phyloP scores from a whole-genome alignment of 2,113 vertebrate genomes.

The Chionodraco myersi region DNA sequence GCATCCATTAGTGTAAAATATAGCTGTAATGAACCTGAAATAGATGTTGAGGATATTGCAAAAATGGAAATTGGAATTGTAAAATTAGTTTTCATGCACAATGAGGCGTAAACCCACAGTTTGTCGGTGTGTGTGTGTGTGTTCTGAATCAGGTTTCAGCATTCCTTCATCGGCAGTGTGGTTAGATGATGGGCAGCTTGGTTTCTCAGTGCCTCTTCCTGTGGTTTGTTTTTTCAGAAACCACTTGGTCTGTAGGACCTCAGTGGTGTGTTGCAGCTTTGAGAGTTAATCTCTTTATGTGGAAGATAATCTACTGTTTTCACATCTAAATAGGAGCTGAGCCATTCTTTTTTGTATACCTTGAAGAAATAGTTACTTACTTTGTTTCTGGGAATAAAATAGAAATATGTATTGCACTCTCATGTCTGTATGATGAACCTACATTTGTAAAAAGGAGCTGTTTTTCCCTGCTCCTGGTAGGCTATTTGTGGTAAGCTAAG shows the following conservation, averaged over 20 bases:
- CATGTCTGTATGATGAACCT: too few relatives aligned
- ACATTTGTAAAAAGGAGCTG: too few relatives aligned
- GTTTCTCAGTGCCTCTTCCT: slow-evolving; percentile 43
- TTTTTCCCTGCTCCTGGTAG: too few relatives aligned
- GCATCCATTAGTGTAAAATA: slow-evolving; percentile 30
- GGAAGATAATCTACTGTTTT: slow-evolving; percentile 15
- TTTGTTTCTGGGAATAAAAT: background rate
- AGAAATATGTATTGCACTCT: too few relatives aligned
- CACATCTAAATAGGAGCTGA: background rate
- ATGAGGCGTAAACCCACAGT: slow-evolving; percentile 6
- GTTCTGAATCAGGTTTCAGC: slow-evolving; percentile 24
- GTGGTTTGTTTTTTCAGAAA: slow-evolving; percentile 62
- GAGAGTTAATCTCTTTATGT: slow-evolving; percentile 13
- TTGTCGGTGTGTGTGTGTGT: slow-evolving; percentile 20
- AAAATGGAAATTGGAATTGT: slow-evolving; percentile 16
- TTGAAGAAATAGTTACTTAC: background rate
- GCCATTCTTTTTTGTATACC: background rate
- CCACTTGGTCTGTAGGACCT: slow-evolving; percentile 42
- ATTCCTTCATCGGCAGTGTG: slow-evolving; percentile 50
- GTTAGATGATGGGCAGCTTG: slow-evolving; percentile 58
- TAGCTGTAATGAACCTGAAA: slow-evolving; percentile 23
- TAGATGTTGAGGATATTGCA: slow-evolving; percentile 24
- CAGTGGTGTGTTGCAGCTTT: slow-evolving; percentile 41
- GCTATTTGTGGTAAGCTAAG: background rate
- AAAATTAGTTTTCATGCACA: slow-evolving; percentile 31